Evolutionary conservation across 2,888 invertebrate genomes (phyloP).

Genomic region (Torymus aiolomorphi): DNA sequence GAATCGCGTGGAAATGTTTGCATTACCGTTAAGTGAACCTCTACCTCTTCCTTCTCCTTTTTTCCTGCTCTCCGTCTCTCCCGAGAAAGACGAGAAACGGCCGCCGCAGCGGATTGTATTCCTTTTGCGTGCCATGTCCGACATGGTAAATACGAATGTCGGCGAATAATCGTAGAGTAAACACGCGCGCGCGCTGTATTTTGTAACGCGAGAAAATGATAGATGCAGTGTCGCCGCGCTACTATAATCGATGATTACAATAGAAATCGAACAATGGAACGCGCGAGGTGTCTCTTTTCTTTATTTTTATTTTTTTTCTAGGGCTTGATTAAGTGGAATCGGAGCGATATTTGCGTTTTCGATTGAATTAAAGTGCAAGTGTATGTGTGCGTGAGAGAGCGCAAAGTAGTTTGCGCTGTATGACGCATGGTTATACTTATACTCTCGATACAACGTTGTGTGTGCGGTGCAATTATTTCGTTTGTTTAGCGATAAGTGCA

Average conservation of each 20-base stretch:
- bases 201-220: constrained; percentile 47
- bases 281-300: neutral
- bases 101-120: neutral
- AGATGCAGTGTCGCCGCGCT: neutral
- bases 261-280: constrained; percentile 27
- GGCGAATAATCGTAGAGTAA: constrained; percentile 29
- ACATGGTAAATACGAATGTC: constrained; percentile 41
- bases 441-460: too few species aligned
- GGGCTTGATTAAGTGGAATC: neutral
- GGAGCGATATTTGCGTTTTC: neutral
- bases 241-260: constrained; percentile 4
- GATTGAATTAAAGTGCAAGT: neutral
- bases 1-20: constrained; percentile 35
- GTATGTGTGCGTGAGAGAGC: neutral
- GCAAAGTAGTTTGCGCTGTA: neutral
- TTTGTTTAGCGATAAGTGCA: too few species aligned
- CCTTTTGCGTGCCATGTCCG: constrained; percentile 24
- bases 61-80: neutral
- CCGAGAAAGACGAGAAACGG: neutral
- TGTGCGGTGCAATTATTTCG: too few species aligned
- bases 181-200: neutral
- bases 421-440: too few species aligned
- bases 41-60: neutral
- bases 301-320: too few species aligned
- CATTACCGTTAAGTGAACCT: constrained; percentile 51